Evolutionary conservation across 2,888 invertebrate species (phyloP), one percentile per base, ranked within the genome.

Genomic region (Scaeva pyrastri): DNA sequence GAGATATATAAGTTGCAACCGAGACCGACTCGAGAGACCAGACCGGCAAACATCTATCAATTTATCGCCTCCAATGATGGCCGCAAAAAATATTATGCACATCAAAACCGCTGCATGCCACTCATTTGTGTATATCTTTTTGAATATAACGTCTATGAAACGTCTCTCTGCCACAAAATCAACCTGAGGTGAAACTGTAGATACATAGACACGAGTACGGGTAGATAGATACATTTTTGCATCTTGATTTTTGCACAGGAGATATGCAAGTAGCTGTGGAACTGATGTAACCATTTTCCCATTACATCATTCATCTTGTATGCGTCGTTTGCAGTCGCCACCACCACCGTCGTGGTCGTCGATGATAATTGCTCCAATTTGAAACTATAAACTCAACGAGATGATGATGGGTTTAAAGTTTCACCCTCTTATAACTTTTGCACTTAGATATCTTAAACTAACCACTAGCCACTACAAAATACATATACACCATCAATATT

Each of bases 221-320:
- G n/a, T 55, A 78, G 83, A 73, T 79, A 56, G 39, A 48, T 72
- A 58, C 66, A 82, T 14, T 55, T 80, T 19, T 56, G 56, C 48
- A 66, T 71, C 56, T 75, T 36, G 36, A 23, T 11, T 14, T 72
- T 21, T 45, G 48, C 48, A 55, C 26, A 5, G 6, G n/a, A 16
- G 8, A 1, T 11, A 52, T 14, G n/a, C n/a, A n/a, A n/a, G n/a
- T n/a, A n/a, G n/a, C n/a, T n/a, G n/a, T n/a, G n/a, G n/a, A 11
- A 11, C 80, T 85, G 75, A 85, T 85, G 84, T 62, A 85, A 80
- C 75, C 52, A 75, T 58, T 84, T 75, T 52, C 58, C 23, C 71
- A 85, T 85, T 85, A 68, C 84, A 80, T 85, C 81, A 77, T 68
- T 55, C 12, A 21, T 31, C 58, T 62, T 60, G 60, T 62, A 70